Conservation (phyloP, 1,140 invertebrate genomes). For the Rhopalosiphum maidis region DNA sequence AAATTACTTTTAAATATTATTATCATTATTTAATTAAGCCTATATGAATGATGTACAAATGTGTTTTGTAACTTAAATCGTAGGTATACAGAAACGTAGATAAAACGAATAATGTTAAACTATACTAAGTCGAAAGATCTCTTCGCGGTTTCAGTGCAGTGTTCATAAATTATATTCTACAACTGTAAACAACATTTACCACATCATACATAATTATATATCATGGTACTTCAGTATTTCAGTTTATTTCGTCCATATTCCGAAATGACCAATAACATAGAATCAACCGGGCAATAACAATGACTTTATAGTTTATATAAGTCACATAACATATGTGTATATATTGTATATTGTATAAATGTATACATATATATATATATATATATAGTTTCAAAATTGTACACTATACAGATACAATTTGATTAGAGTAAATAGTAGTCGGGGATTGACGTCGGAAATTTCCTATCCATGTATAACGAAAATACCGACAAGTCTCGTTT, state of each 20-base stretch:
- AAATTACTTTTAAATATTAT: not conserved
- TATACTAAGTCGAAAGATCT: not conserved
- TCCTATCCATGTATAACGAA: not conserved
- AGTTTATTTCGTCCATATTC: not conserved
- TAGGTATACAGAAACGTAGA: not conserved
- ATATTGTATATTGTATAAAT: too few relatives aligned
- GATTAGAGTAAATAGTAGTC: not conserved
- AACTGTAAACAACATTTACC: not conserved
- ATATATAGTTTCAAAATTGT: not conserved
- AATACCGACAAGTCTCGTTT: conserved; percentile 36
- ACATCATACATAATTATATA: not conserved
- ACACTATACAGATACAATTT: not conserved
- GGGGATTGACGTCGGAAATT: not conserved
- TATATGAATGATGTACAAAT: not conserved
- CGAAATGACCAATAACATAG: not conserved
- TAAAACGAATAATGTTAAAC: not conserved
- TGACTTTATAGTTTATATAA: not conserved
- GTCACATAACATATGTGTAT: not conserved
- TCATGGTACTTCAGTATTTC: not conserved
- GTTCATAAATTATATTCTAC: not conserved
- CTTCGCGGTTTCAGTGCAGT: not conserved
- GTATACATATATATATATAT: not conserved
- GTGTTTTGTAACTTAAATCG: not conserved
- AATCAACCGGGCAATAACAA: not conserved
- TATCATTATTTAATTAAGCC: not conserved